Conservation (phyloP, 2,797 vertebrate genomes). For the Lemur catta region DNA sequence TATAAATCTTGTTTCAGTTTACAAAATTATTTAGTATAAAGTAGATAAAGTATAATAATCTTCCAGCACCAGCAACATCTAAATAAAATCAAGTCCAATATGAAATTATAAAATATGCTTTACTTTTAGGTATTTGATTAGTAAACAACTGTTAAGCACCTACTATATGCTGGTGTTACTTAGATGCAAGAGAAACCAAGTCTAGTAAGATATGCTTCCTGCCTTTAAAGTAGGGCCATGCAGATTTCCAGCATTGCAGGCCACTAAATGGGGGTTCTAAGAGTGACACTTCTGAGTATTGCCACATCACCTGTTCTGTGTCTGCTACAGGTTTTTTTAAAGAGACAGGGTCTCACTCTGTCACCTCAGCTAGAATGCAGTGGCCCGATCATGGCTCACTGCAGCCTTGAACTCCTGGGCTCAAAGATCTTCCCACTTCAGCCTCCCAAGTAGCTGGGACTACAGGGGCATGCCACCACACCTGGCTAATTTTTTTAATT, state of each 20-base stretch:
- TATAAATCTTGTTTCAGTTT: not conserved
- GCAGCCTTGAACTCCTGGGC: not conserved
- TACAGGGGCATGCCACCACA: not conserved
- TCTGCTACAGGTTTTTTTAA: not conserved
- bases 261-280: not conserved
- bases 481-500: not conserved
- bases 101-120: not conserved
- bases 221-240: not conserved
- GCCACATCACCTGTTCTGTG: not conserved
- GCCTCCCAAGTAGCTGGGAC: not conserved
- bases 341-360: not conserved
- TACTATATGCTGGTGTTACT: not conserved
- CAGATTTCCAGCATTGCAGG: not conserved
- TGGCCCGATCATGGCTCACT: not conserved
- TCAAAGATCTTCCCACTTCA: not conserved
- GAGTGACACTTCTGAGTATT: not conserved
- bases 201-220: not conserved
- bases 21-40: not conserved
- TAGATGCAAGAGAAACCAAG: not conserved
- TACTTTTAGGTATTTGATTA: not conserved
- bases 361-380: not conserved
- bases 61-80: not conserved
- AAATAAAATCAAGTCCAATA: constrained; percentile 22
- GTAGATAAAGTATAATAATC: not conserved
- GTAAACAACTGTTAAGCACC: not conserved